Base-by-base conservation (phyloP, 1,140 invertebrate genomes). In the Reticulitermes speratus region DNA sequence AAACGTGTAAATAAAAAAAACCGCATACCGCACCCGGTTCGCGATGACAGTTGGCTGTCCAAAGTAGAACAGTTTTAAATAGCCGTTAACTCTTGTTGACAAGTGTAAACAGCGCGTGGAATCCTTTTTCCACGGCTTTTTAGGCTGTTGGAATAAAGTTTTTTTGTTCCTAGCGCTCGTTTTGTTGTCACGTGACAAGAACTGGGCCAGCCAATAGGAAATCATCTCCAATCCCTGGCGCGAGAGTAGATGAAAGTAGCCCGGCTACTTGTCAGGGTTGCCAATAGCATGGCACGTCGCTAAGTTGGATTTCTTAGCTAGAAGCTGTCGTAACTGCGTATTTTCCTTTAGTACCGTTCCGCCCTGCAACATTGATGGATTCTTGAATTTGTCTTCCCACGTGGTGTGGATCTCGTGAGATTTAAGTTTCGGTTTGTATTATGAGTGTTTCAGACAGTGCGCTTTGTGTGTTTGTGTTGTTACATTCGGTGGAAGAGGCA, bases 341-440 rank as follows among this genome's bases (percentile, higher is more conserved):
- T 86, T 86, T 88, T 88, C 88, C 89, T 88, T 89, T 21, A 88
- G 52, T 85, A 82, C 86, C 65, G 84, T 87, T 86, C 69, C 85
- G 87, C 89, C 87, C 86, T 11, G 16, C 86, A 65, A 30, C 85
- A 75, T n/a, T 25, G n/a, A 25, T 8, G n/a, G 65, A 30, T 75
- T 75, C 14, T 55, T 55, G 1, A 55, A 2, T 55, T 55, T 55
- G 11, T 55, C 52, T 1, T 21, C 52, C 52, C 52, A 55, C 52
- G 52, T 55, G 52, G 52, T 55, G 52, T 16, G 52, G 14, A 55
- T 55, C 52, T 19, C 1, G 52, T 21, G 16, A 5, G 52, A 1
- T 12, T 16, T 21, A 19, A 21, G 19, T 55, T 55, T 55, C 52
- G 9, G 52, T 55, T 55, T 55, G 14, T 55, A 21, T 55, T 19